Evolutionary conservation across 2,888 invertebrate genomes (phyloP).

Genomic region (Gandaritis pyraliata): DNA sequence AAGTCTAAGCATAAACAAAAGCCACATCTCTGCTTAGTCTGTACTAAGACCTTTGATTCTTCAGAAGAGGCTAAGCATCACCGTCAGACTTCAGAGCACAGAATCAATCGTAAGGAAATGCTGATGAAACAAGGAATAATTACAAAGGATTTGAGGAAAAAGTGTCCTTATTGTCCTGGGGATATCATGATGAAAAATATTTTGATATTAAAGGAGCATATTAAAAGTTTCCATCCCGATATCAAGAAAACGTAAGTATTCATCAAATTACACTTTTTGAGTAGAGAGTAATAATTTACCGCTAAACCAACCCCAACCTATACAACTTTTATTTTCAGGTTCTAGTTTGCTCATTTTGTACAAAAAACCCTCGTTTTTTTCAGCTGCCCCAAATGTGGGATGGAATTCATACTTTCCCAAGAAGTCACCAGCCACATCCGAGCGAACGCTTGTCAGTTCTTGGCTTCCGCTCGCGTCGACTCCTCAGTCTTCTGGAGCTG

Average conservation of each 20-base stretch:
- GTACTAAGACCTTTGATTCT: slow-evolving; percentile 86
- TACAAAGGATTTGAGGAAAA: slow-evolving; percentile 72
- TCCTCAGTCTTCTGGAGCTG: slow-evolving; percentile 81
- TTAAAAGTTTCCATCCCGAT: slow-evolving; percentile 85
- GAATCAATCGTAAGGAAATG: slow-evolving; percentile 81
- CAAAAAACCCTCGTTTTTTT: slow-evolving; percentile 43
- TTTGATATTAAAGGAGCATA: slow-evolving; percentile 85
- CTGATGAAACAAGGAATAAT: slow-evolving; percentile 65
- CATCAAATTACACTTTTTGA: no score
- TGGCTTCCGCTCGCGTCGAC: slow-evolving; percentile 46
- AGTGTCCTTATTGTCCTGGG: slow-evolving; percentile 86
- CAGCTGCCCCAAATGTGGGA: slow-evolving; percentile 90
- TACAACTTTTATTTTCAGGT: no score
- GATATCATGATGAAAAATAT: slow-evolving; percentile 77
- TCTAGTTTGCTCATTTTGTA: no score
- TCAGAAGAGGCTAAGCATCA: slow-evolving; percentile 86
- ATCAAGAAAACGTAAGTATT: slow-evolving; percentile 85
- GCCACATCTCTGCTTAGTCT: slow-evolving; percentile 88
- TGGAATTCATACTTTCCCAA: slow-evolving; percentile 88
- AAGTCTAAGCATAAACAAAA: slow-evolving; percentile 84
- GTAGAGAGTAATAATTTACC: no score
- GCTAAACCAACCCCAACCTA: no score
- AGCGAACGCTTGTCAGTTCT: slow-evolving; percentile 83
- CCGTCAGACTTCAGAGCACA: slow-evolving; percentile 86
- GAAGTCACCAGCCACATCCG: slow-evolving; percentile 90